phyloP scores from a whole-genome alignment of 2,888 invertebrate species.

The Linnaemya tessellans region DNA sequence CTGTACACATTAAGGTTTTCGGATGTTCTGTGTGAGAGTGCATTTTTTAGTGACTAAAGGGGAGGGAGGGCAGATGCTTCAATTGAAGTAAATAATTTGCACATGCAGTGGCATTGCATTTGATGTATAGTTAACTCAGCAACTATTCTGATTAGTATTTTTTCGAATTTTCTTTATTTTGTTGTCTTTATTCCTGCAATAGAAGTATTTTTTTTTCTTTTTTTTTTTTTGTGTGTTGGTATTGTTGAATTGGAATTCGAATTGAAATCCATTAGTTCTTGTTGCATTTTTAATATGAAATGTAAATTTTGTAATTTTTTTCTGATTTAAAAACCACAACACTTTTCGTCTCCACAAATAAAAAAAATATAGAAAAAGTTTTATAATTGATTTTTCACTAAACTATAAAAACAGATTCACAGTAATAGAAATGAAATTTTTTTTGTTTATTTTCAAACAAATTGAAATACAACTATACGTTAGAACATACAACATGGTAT shows the following conservation, averaged over 20 bases:
- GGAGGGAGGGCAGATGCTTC: slow-evolving; percentile 19
- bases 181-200: slow-evolving; percentile 21
- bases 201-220: slow-evolving; percentile 25
- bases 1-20: too few species aligned
- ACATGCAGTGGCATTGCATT: slow-evolving; percentile 45
- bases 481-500: too few species aligned
- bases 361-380: slow-evolving; percentile 50
- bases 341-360: slow-evolving; percentile 35
- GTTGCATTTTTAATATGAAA: slow-evolving; percentile 72
- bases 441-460: neutral
- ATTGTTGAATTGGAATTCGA: slow-evolving; percentile 50
- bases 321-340: slow-evolving; percentile 54
- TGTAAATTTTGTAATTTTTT: slow-evolving; percentile 66
- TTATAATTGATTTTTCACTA: slow-evolving; percentile 64
- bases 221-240: too few species aligned
- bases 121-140: slow-evolving; percentile 37
- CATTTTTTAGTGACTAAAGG: neutral
- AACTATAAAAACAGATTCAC: slow-evolving; percentile 16
- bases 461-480: neutral
- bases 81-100: slow-evolving; percentile 58
- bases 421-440: neutral
- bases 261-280: slow-evolving; percentile 72
- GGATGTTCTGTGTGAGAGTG: too few species aligned
- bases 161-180: neutral
- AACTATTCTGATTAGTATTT: slow-evolving; percentile 48